Base-by-base conservation (phyloP, 2,888 invertebrate genomes). In the Apamea epomidion region DNA sequence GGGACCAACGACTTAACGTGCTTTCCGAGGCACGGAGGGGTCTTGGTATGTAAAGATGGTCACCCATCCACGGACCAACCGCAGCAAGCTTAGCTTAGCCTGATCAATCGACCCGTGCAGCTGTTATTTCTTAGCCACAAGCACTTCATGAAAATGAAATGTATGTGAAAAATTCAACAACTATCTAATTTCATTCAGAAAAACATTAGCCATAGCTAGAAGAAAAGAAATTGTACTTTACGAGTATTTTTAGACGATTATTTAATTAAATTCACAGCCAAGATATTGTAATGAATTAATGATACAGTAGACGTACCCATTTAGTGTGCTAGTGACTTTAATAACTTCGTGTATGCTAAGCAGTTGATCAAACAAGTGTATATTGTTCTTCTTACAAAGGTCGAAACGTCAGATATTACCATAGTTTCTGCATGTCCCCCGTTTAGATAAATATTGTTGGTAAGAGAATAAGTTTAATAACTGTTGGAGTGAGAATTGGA, bases 341-440 rank as follows among this genome's bases (percentile, higher is more conserved):
- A 72, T 48, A 51, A 60, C 25, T 62, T 72, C 8, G 1, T 42
- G 14, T 18, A 42, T n/a, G 42, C 14, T 62, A 29, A 74, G 14
- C 84, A 85, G 84, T 84, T 85, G 87, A 74, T 37, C 58, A 87
- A 79, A 84, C 67, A 86, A 45, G 2, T 48, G 1, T 42, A 29
- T 58, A 58, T 64, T 48, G 21, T 48, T 29, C 16, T 18, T 58
- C 29, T 32, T 48, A 45, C 25, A 69, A 73, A 86, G 60, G 65
- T 85, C 37, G 42, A 4, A 32, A 69, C 16, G 18, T 18, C 64
- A 73, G 18, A 65, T 14, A 74, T 70, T 48, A 58, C 4, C 51
- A 45, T 73, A 75, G 32, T 21, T 81, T 86, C 65, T 2, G 62
- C 67, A 48, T 32, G 10, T 60, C 51, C 54, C 71, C 80, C n/a